Base-by-base conservation (phyloP, 30 jellyfish, hydroid and myxozoan genomes). In the Hydra vulgaris region DNA sequence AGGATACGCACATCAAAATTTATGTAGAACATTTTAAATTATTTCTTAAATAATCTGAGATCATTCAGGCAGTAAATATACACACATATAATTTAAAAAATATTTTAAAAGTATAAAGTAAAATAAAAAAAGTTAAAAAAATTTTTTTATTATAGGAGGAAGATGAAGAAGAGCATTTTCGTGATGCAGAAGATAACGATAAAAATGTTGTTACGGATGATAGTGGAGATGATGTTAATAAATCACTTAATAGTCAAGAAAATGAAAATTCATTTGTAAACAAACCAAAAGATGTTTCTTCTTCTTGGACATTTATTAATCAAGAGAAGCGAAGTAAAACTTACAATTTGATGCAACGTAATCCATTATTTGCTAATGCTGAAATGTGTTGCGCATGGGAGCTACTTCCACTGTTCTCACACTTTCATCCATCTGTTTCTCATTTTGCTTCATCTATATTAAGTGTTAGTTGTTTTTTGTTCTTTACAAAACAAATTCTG, bases 381-480 rank as follows among this genome's bases (percentile, higher is more conserved):
- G 95, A 92, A 81, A 83, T 76, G 81, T 82, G 96, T 18, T 82
- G 95, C 55, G 92, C 95, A 18, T 92, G 98, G 98, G 98, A 92
- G 84, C 72, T 81, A 16, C 66, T 54, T 54, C 91, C 96, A 7
- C 82, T 92, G 78, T 74, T 77, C 19, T 23, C 67, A 72, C 98
- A 92, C 53, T 92, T 72, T 80, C 98, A 92, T 81, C 98, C 98
- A 7, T 92, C 98, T 0, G 96, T 87, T 25, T 56, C 80, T 71
- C 93, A 78, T 17, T 92, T 92, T 80, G 90, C 95, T 17, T 53
- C 73, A 74, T 82, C 93, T 22, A 70, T 92, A 7, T 79, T 92
- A 25, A 76, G 83, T 77, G 98, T 87, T 54, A 40, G 83, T 40
- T 40, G 12, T 40, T 40, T 40, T 40, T 40, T 40, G 12, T 40